Base-by-base conservation (phyloP, 1,140 invertebrate species). In the Zaprionus camerounensis region DNA sequence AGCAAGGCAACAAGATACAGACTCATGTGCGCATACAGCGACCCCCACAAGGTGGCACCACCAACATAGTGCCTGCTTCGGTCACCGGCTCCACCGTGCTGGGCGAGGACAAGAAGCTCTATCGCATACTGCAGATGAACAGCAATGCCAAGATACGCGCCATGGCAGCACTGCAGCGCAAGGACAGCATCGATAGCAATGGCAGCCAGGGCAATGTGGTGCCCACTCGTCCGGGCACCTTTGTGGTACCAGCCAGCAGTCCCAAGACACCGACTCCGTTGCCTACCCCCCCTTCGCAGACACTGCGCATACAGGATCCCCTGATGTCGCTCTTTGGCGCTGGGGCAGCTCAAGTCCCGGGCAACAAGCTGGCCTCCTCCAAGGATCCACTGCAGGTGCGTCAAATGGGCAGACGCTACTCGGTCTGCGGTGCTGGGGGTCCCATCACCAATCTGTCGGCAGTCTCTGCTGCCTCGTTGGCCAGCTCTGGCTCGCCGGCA, bases 391-490 rank as follows among this genome's bases (percentile, higher is more conserved):
- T 63, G 0, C 74, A 74, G 51, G 49, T 76, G 4, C 81, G 76
- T 2, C 73, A 72, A 51, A 70, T 85, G 78, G 68, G 66, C 2
- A 56, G 84, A 6, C 61, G 85, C 12, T 88, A 70, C 13, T 88
- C 85, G 15, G 62, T 88, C 12, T 88, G 84, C 26, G 85, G 75
- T 11, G 68, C 38, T 20, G 66, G 70, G 17, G 70, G 64, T 1
- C 36, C 61, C 15, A 20, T 17, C 3, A 24, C 28, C 22, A 22
- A 12, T 11, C 28, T 22, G 9, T 17, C 17, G 5, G 17, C n/a
- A 20, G 44, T 41, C 13, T 13, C 46, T 6, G 17, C n/a, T 9
- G 17, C 11, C 17, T 5, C 53, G 0, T 34, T 31, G 24, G 17
- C 38, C 64, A 46, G 6, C n/a, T 12, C 61, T 3, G 24, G 3